Percentiles rank a stretch among this genome's conserved stretches.
These are phyloP conservation scores for Pandion haliaetus DNA, from an alignment of 2,113 vertebrate genomes.

Conservation along the genomic window DNA sequence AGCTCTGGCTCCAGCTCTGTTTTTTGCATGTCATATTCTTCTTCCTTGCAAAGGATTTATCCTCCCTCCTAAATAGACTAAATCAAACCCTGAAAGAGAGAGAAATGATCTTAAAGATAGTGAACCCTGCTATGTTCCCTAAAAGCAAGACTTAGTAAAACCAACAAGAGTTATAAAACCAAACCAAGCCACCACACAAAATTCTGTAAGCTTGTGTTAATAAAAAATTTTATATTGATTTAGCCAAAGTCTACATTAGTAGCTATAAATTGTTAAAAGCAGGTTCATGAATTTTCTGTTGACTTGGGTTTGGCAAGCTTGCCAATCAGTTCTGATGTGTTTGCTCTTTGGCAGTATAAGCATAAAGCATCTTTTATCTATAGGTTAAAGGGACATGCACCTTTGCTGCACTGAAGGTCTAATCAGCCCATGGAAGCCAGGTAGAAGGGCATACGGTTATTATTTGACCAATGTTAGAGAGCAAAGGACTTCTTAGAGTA, in stretches of 20 bases:
- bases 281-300: background rate
- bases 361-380: background rate
- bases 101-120: background rate
- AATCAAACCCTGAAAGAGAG: background rate
- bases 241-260: background rate
- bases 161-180: background rate
- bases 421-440: background rate
- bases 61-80: background rate
- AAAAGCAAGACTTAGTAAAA: background rate
- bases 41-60: background rate
- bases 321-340: background rate
- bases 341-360: background rate
- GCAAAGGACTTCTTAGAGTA: background rate
- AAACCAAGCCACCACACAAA: background rate
- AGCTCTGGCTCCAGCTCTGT: background rate
- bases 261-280: background rate
- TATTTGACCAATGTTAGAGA: background rate
- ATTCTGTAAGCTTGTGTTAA: background rate
- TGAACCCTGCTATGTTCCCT: background rate
- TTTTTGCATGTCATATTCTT: background rate
- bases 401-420: background rate
- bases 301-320: background rate
- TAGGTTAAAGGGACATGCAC: background rate
- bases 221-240: background rate
- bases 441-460: background rate